Base-by-base conservation (phyloP, 2,888 invertebrate genomes). In the Agrotis puta region DNA sequence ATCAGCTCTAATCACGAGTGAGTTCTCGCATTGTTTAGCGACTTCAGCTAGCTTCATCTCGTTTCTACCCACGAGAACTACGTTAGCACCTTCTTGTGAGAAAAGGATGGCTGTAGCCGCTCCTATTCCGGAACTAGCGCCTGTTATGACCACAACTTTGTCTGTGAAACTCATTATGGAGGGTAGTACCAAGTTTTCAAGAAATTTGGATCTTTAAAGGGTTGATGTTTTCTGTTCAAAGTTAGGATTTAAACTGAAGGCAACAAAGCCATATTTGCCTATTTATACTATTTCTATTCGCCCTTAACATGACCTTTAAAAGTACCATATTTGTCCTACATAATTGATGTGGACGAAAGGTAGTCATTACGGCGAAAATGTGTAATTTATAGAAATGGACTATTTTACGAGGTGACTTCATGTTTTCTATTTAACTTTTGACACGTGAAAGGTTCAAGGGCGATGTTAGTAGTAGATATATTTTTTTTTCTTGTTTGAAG, bases 71-170 rank as follows among this genome's bases (percentile, higher is more conserved):
- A 94, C 97, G 88, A 96, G 97, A 39, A 96, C 95, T 7, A 98
- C 89, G 18, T 91, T 92, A 1, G 97, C 97, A 16, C 97, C 97
- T 61, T 97, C 92, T 85, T 96, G 95, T 2, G 97, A 96, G 85
- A 98, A 97, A 70, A 97, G 95, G 2, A 97, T 83, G 1, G 97
- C 97, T 1, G 97, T 96, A n/a, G 96, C 97, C 0, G 97, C 96
- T 5, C 98, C 98, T 72, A 98, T 97, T 0, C 98, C 98, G 3
- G 97, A 97, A 87, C 97, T 97, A 0, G 97, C 97, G 27, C 97
- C 97, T 0, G 97, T 97, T 57, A 97, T 92, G 16, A 97, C 85
- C 1, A 96, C 93, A 0, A 97, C 96, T 93, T 97, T 97, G 20
- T 95, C 93, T 43, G 88, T 45, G 48, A 88, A 81, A 76, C 75